A percentile compares a stretch with the other conserved stretches of the same genome.
Conservation (phyloP, 2,797 vertebrate genomes). For the Jordanella pulchra region DNA sequence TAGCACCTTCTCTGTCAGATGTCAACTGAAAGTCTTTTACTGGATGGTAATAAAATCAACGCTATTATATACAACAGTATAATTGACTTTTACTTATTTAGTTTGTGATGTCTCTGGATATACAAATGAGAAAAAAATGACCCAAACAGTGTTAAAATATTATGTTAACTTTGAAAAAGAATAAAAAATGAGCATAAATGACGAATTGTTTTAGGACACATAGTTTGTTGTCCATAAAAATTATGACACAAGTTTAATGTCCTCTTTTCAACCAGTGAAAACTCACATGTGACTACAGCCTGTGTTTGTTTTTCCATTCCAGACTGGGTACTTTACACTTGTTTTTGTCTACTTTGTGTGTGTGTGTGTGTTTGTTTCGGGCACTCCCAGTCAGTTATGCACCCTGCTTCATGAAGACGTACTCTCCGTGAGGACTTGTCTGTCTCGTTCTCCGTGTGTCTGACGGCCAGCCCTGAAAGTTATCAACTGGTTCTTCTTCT, state of each 20-base stretch:
- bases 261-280: slow-evolving; percentile 31
- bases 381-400: slow-evolving; percentile 66
- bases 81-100: too few relatives aligned
- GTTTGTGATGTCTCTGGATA: too few relatives aligned
- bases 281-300: slow-evolving; percentile 26
- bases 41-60: too few relatives aligned
- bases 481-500: slow-evolving; percentile 12
- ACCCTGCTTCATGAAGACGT: slow-evolving; percentile 44
- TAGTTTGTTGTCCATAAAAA: not conserved
- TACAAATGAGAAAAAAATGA: not conserved
- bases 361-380: slow-evolving; percentile 30
- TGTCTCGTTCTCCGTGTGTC: slow-evolving; percentile 56
- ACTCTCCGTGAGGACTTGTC: slow-evolving; percentile 59
- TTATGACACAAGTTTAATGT: slow-evolving; percentile 13
- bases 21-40: not conserved
- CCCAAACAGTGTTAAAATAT: not conserved
- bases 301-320: slow-evolving; percentile 48
- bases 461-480: slow-evolving; percentile 24
- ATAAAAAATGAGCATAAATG: not conserved
- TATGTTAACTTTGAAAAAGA: too few relatives aligned
- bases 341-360: slow-evolving; percentile 52
- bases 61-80: too few relatives aligned
- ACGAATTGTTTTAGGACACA: not conserved
- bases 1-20: not conserved
- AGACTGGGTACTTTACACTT: slow-evolving; percentile 56